A percentile compares a stretch with the other conserved stretches of the same genome.
phyloP scores from a whole-genome alignment of 1,140 invertebrate genomes.

The Diabrotica undecimpunctata region DNA sequence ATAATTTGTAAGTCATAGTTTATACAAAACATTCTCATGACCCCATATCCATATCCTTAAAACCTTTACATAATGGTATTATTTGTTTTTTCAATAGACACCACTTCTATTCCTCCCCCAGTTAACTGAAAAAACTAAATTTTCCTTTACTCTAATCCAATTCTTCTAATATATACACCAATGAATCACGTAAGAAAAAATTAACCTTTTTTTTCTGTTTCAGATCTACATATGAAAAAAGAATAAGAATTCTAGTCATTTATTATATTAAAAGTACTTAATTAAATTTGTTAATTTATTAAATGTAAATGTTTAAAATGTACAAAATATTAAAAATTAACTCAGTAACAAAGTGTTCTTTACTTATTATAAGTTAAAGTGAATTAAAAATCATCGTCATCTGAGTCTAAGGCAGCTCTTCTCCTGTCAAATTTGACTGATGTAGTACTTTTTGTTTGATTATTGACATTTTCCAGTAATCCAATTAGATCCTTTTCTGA shows the following conservation, averaged over 20 bases:
- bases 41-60: too few relatives aligned
- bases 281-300: neutral
- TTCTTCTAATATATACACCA: neutral
- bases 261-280: constrained; percentile 1
- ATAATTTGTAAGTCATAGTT: too few relatives aligned
- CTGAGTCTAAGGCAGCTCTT: constrained; percentile 77
- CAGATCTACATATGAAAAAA: constrained; percentile 3
- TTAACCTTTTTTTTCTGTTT: constrained; percentile 3
- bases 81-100: too few relatives aligned
- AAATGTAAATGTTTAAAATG: neutral
- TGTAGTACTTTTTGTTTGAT: constrained; percentile 71
- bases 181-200: neutral
- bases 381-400: constrained; percentile 61
- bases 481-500: constrained; percentile 81
- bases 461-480: constrained; percentile 81
- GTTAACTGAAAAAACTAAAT: too few relatives aligned
- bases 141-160: too few relatives aligned
- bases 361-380: constrained; percentile 8
- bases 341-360: constrained; percentile 5
- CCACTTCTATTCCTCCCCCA: too few relatives aligned
- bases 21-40: too few relatives aligned
- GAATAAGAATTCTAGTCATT: constrained; percentile 12
- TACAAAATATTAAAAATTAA: neutral
- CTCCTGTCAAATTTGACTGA: constrained; percentile 86
- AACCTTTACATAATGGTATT: too few relatives aligned